Evolutionary conservation across 1,140 invertebrate genomes (phyloP).

Genomic region (Neodiprion fabricii): DNA sequence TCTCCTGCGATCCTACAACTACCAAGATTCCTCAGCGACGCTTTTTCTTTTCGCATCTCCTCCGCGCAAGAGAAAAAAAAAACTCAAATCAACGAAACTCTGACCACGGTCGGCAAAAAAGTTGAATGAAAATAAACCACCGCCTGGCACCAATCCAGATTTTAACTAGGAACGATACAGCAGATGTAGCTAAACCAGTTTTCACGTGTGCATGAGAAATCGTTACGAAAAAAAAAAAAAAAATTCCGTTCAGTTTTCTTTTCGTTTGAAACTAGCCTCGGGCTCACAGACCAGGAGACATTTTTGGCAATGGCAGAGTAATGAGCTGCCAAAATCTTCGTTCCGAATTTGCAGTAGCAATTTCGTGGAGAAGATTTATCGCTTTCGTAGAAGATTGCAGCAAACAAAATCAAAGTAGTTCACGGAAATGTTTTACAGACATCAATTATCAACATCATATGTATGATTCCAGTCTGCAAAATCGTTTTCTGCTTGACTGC

Average conservation of each 20-base stretch:
- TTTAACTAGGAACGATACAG: background rate
- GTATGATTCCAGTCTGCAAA: no score
- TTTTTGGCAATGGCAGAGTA: background rate
- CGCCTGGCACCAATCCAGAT: background rate
- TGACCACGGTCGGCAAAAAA: background rate
- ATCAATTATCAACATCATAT: no score
- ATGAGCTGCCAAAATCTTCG: background rate
- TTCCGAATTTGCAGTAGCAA: background rate
- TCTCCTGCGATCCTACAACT: conserved; percentile 7
- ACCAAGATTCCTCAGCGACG: background rate
- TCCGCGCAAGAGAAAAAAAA: background rate
- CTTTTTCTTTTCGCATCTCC: background rate
- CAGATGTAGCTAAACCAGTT: background rate
- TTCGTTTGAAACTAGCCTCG: background rate
- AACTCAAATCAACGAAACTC: background rate
- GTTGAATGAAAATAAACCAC: background rate
- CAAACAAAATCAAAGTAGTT: no score
- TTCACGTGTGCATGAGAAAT: background rate
- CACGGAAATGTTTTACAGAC: no score
- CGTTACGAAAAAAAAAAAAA: background rate
- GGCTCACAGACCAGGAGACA: background rate
- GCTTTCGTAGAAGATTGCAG: background rate
- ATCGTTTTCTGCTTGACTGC: no score
- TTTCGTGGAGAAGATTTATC: background rate
- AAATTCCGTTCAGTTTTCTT: background rate